Conservation (phyloP, 2,888 invertebrate genomes). For the Girardia tigrina region DNA sequence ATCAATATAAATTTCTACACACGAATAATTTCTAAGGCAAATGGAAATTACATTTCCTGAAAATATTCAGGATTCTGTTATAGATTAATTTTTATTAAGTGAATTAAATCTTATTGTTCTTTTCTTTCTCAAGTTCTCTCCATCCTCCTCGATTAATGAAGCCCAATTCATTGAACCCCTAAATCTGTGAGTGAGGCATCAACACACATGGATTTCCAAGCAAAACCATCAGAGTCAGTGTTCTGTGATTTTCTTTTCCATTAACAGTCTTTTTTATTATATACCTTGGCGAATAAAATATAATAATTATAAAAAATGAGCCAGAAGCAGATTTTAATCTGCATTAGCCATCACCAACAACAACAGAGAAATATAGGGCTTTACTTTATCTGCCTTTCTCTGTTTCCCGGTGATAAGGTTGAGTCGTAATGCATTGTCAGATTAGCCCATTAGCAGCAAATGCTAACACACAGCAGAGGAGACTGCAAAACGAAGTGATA, state of each 20-base stretch:
- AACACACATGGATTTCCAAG: background rate
- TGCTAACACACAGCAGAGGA: background rate
- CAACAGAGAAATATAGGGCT: conserved; percentile 23
- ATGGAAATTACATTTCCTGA: too few relatives aligned
- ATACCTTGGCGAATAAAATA: background rate
- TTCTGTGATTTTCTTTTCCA: background rate
- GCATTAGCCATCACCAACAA: conserved; percentile 23
- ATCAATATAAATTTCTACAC: too few relatives aligned
- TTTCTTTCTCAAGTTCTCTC: background rate
- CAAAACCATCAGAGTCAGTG: background rate
- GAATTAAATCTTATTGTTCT: conserved; percentile 1
- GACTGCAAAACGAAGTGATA: background rate
- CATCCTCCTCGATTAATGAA: background rate
- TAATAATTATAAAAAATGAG: conserved; percentile 16
- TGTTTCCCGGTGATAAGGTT: background rate
- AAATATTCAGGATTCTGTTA: too few relatives aligned
- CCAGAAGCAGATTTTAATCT: conserved; percentile 20
- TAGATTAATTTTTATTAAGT: background rate
- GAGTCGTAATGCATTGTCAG: conserved; percentile 23
- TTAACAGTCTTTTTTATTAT: background rate
- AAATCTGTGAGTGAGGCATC: background rate
- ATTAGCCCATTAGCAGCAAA: conserved; percentile 14
- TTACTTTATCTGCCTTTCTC: conserved; percentile 21
- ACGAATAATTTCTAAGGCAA: too few relatives aligned
- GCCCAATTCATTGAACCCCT: background rate